These are phyloP conservation scores for Corythornis madagascariensis DNA, from an alignment of 2,113 vertebrate species.

Conservation along the genomic window DNA sequence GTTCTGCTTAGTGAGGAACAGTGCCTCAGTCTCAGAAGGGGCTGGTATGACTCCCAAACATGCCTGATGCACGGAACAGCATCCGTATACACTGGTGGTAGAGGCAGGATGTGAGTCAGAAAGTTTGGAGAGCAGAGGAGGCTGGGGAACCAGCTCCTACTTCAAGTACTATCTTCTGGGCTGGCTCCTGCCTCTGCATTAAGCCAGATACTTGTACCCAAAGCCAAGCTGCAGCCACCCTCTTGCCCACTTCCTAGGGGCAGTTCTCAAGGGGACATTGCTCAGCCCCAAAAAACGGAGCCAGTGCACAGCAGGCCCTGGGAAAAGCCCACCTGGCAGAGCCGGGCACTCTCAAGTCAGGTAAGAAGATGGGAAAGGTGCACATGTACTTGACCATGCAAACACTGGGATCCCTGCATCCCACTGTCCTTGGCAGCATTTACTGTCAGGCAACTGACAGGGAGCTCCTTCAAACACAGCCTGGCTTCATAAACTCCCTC, in stretches of 20 bases:
- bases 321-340: background rate
- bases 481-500: background rate
- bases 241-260: background rate
- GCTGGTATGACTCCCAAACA: background rate
- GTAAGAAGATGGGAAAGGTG: background rate
- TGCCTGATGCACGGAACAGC: background rate
- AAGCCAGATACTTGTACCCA: background rate
- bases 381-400: background rate
- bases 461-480: background rate
- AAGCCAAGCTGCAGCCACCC: background rate
- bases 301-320: background rate
- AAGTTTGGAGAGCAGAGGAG: background rate
- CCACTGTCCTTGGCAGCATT: background rate
- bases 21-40: background rate
- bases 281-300: background rate
- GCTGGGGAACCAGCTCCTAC: background rate
- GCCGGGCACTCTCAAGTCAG: background rate
- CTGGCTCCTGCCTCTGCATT: background rate
- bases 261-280: background rate
- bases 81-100: background rate
- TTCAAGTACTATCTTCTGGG: background rate
- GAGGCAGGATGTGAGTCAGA: background rate
- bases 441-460: fast-evolving
- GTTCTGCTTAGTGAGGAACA: background rate
- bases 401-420: background rate